Percentiles rank a stretch among this genome's conserved stretches.
These are phyloP conservation scores for Galeopsomyia nigrocyanea DNA, from an alignment of 2,888 invertebrate species.

Conservation along the genomic window DNA sequence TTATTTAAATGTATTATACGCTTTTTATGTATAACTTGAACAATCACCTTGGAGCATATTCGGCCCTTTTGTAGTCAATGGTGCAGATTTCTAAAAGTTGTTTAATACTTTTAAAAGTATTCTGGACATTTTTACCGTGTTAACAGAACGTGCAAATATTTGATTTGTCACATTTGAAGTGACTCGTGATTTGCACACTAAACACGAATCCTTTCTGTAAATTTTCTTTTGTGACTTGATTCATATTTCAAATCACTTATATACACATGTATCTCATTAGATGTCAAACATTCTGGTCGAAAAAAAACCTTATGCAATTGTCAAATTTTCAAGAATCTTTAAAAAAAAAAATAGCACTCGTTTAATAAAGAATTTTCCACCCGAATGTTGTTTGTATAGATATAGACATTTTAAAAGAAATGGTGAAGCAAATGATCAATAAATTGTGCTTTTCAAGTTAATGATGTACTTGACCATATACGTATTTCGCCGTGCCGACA, in stretches of 20 bases:
- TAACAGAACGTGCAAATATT: conserved; percentile 7
- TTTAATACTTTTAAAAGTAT: conserved; percentile 37
- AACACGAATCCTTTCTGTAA: conserved; percentile 33
- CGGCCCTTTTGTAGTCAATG: conserved; percentile 13
- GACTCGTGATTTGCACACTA: conserved; percentile 33
- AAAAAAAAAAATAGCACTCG: background rate
- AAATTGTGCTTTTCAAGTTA: conserved; percentile 28
- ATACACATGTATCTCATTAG: conserved; percentile 33
- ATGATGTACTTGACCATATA: conserved; percentile 31
- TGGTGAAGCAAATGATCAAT: conserved; percentile 22
- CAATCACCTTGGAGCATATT: conserved; percentile 25
- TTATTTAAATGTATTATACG: background rate
- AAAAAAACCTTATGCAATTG: background rate
- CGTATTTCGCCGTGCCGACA: background rate
- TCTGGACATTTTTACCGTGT: conserved; percentile 37
- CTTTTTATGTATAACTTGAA: conserved; percentile 1
- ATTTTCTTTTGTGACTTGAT: conserved; percentile 41
- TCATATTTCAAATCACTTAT: conserved; percentile 31
- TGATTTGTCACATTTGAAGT: conserved; percentile 34
- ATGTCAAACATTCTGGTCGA: conserved; percentile 36
- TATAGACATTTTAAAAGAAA: conserved; percentile 41
- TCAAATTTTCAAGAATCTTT: background rate
- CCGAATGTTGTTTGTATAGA: conserved; percentile 34
- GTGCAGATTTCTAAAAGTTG: conserved; percentile 33
- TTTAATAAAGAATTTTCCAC: conserved; percentile 15